Evolutionary conservation across 2,113 vertebrate genomes (phyloP).

Genomic region (Saimiri boliviensis): DNA sequence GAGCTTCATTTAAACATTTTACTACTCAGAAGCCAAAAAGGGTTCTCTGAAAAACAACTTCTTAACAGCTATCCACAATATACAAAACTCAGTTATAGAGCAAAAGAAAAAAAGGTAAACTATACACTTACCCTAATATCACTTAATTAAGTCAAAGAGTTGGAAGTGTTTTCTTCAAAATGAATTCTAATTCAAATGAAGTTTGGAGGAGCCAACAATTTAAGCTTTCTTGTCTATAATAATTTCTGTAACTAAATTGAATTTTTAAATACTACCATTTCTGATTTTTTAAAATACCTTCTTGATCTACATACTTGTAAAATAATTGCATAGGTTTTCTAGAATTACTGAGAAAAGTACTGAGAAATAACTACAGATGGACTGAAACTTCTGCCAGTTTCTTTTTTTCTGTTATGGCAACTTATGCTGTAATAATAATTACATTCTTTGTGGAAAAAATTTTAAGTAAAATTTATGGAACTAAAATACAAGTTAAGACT

Average conservation of each 20-base stretch:
- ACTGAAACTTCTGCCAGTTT: background rate
- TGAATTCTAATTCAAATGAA: background rate
- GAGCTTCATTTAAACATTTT: background rate
- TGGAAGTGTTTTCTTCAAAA: background rate
- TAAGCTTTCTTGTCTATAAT: background rate
- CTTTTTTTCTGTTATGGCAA: background rate
- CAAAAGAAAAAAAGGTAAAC: background rate
- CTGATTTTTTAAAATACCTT: conserved; percentile 4
- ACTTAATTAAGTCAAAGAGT: background rate
- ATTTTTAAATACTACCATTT: conserved; percentile 1
- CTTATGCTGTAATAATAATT: background rate
- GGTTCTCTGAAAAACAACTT: background rate
- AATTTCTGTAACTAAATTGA: conserved; percentile 1
- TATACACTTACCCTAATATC: background rate
- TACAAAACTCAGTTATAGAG: background rate
- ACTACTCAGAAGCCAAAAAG: background rate
- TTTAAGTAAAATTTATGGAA: background rate
- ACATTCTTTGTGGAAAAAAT: background rate
- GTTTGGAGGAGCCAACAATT: background rate
- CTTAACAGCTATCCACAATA: background rate
- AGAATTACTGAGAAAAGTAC: background rate
- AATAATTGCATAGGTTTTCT: conserved; percentile 8
- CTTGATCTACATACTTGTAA: background rate
- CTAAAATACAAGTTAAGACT: background rate
- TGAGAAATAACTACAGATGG: too few relatives aligned